phyloP scores from a whole-genome alignment of 2,888 invertebrate genomes.

The Branchellion lobata region DNA sequence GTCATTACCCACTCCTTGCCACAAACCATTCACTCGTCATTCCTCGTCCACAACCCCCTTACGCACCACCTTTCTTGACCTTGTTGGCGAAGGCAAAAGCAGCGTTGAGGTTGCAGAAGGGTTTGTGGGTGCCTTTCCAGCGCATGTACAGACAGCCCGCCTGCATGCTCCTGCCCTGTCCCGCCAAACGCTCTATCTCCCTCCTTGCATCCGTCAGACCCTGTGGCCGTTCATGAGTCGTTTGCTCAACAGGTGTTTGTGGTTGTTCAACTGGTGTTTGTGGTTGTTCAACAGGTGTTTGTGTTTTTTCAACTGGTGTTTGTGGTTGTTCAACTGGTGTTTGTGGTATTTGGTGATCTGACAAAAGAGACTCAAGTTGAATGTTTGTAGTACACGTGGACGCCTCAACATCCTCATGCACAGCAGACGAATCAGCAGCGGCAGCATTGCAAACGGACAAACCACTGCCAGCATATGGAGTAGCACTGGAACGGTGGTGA shows the following conservation, averaged over 20 bases:
- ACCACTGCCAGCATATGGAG: too few species aligned
- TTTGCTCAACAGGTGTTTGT: neutral
- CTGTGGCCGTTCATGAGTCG: neutral
- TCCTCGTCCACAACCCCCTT: neutral
- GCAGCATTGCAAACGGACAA: too few species aligned
- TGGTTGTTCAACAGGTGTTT: neutral
- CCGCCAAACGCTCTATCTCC: constrained; percentile 54
- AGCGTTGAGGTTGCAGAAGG: constrained; percentile 57
- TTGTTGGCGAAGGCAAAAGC: constrained; percentile 51
- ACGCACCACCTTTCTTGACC: neutral
- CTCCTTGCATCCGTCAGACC: too few species aligned
- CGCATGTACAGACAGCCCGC: constrained; percentile 57
- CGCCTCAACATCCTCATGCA: too few species aligned
- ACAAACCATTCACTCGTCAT: too few species aligned
- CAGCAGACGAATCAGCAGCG: too few species aligned
- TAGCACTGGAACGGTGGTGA: too few species aligned
- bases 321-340: neutral
- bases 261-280: neutral
- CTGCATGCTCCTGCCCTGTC: constrained; percentile 55
- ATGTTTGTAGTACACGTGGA: too few species aligned
- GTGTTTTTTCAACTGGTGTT: neutral
- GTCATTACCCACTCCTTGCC: too few species aligned
- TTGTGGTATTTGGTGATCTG: too few species aligned
- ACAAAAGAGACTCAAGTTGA: too few species aligned
- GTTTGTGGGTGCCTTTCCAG: constrained; percentile 55